Evolutionary conservation across 2,888 invertebrate species (phyloP).

Genomic region (Oscheius myriophilus): DNA sequence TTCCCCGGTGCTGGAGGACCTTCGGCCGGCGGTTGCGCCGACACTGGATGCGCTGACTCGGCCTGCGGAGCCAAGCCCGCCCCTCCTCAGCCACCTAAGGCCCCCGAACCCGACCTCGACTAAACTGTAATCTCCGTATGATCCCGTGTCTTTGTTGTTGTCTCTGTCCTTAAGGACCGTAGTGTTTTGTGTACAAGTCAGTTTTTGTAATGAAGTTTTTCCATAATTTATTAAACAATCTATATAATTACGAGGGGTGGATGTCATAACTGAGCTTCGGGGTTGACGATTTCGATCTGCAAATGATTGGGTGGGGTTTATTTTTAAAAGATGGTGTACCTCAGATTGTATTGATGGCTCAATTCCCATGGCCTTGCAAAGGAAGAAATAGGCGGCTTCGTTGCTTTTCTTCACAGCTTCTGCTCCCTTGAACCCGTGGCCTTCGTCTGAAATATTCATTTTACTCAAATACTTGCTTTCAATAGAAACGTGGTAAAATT

Average conservation of each 20-base stretch:
- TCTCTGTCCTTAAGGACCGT: not conserved
- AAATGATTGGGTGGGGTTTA: not conserved
- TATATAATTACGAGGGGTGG: not conserved
- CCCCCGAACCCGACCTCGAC: slow-evolving; percentile 64
- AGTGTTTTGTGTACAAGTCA: not conserved
- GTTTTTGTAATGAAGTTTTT: not conserved
- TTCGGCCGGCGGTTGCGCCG: slow-evolving; percentile 35
- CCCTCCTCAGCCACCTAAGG: slow-evolving; percentile 19
- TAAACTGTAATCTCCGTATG: slow-evolving; percentile 26
- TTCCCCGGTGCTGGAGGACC: slow-evolving; percentile 38
- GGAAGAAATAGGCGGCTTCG: slow-evolving; percentile 73
- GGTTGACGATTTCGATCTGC: not conserved
- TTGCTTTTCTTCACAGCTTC: slow-evolving; percentile 71
- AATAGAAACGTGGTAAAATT: no score
- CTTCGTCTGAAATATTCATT: slow-evolving; percentile 70
- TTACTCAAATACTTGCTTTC: no score
- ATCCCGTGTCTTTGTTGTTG: not conserved
- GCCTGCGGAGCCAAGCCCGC: slow-evolving; percentile 8
- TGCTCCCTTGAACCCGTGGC: slow-evolving; percentile 73
- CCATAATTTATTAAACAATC: not conserved
- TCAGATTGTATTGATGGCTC: slow-evolving; percentile 39
- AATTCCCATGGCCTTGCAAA: slow-evolving; percentile 59
- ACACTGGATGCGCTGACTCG: slow-evolving; percentile 11
- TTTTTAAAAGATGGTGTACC: not conserved
- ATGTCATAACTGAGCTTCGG: not conserved